These are phyloP conservation scores for Heliconius ethilla DNA, from an alignment of 2,888 invertebrate genomes.

Conservation along the genomic window DNA sequence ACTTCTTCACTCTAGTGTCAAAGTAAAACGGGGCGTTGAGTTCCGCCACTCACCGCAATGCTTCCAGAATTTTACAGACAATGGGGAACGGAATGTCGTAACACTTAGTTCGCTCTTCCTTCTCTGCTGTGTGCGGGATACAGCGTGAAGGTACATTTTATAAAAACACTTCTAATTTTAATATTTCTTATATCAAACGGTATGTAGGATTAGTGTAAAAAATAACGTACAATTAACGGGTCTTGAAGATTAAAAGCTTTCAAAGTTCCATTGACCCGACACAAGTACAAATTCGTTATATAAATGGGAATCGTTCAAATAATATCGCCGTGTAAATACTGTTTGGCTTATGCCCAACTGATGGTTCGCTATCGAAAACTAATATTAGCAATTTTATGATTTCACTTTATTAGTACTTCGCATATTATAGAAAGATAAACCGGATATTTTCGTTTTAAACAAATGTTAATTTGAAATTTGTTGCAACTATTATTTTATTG, in stretches of 20 bases:
- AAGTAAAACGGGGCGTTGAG: no score
- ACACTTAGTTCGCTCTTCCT: no score
- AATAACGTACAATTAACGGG: background rate
- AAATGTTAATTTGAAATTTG: background rate
- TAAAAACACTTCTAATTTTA: no score
- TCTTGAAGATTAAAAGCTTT: conserved; percentile 2
- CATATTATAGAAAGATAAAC: background rate
- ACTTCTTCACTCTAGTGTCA: no score
- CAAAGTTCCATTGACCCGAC: conserved; percentile 5
- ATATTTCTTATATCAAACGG: background rate
- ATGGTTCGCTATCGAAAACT: conserved; percentile 73
- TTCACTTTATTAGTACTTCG: conserved; percentile 5
- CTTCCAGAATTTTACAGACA: no score
- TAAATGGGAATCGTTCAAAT: conserved; percentile 21
- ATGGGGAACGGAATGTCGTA: no score
- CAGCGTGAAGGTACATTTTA: no score
- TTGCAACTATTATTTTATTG: background rate
- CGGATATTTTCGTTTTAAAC: background rate
- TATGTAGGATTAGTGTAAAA: background rate
- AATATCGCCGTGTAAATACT: conserved; percentile 12
- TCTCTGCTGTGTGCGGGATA: no score
- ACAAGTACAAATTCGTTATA: conserved; percentile 18
- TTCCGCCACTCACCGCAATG: no score
- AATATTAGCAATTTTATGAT: conserved; percentile 65
- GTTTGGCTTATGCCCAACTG: conserved; percentile 46